Percentiles rank a stretch among this genome's conserved stretches.
Conservation (phyloP, 2,113 vertebrate genomes). For the Labeo rohita region DNA sequence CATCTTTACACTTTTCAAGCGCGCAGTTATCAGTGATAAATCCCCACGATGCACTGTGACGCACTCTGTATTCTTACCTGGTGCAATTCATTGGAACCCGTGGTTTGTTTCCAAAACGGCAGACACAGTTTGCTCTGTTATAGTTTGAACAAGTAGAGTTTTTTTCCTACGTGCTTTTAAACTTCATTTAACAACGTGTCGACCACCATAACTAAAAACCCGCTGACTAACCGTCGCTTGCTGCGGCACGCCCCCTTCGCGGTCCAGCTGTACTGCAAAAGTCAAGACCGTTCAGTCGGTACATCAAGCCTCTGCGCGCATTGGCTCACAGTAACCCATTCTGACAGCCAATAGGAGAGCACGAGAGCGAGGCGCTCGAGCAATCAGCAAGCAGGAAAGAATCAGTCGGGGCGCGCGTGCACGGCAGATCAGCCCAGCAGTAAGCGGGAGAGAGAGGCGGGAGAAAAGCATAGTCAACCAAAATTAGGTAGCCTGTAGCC, state of each 20-base stretch:
- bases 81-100: constrained; percentile 63
- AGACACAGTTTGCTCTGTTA: background rate
- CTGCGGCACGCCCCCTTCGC: constrained; percentile 48
- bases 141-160: background rate
- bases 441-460: background rate
- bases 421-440: background rate
- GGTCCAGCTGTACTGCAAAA: constrained; percentile 36
- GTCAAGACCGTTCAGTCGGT: constrained; percentile 9
- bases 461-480: background rate
- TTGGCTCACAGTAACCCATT: background rate
- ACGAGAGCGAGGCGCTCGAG: background rate
- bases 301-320: constrained; percentile 29
- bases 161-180: background rate
- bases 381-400: constrained; percentile 42
- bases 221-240: background rate
- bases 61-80: constrained; percentile 64
- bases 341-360: constrained; percentile 39
- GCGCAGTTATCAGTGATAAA: background rate
- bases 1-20: background rate
- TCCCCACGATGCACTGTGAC: background rate
- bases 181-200: constrained; percentile 25
- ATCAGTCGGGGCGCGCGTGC: constrained; percentile 41
- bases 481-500: background rate
- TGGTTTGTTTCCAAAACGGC: background rate
- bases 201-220: background rate